Evolutionary conservation across 2,113 vertebrate species (phyloP).

Genomic region (Siniperca chuatsi): DNA sequence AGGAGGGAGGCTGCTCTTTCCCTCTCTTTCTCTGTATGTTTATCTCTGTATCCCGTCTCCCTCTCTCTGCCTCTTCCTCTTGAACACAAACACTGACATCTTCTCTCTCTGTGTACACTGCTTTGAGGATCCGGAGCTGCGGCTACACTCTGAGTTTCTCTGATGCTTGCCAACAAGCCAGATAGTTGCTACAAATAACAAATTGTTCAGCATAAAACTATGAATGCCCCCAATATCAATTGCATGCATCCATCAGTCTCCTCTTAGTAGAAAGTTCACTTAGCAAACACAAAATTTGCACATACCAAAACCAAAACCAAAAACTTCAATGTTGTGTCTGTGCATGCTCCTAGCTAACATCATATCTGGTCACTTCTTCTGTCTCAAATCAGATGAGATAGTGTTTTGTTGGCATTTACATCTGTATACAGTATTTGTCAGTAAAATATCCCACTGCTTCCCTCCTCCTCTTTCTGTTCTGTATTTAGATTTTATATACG

Average conservation of each 20-base stretch:
- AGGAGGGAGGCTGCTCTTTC: conserved; percentile 63
- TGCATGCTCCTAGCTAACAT: neutral
- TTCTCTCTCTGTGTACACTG: conserved; percentile 38
- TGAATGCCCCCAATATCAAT: conserved; percentile 40
- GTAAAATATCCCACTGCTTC: neutral
- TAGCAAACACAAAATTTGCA: conserved; percentile 3
- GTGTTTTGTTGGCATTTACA: neutral
- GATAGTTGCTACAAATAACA: conserved; percentile 57
- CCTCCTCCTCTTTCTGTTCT: neutral
- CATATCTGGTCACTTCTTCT: neutral
- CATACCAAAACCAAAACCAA: conserved; percentile 2
- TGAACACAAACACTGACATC: conserved; percentile 71
- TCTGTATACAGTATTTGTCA: neutral
- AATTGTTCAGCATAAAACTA: conserved; percentile 43
- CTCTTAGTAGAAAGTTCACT: neutral
- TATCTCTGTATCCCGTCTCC: conserved; percentile 66
- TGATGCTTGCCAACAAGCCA: conserved; percentile 50
- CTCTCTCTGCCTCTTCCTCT: conserved; percentile 61
- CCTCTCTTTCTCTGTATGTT: conserved; percentile 61
- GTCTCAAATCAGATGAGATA: neutral
- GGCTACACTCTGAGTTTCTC: conserved; percentile 47
- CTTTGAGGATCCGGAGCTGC: conserved; percentile 53
- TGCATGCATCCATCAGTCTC: neutral
- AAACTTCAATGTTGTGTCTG: neutral
- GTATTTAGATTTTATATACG: neutral